These are phyloP conservation scores for Platichthys flesus DNA, from an alignment of 2,113 vertebrate species.

Conservation along the genomic window DNA sequence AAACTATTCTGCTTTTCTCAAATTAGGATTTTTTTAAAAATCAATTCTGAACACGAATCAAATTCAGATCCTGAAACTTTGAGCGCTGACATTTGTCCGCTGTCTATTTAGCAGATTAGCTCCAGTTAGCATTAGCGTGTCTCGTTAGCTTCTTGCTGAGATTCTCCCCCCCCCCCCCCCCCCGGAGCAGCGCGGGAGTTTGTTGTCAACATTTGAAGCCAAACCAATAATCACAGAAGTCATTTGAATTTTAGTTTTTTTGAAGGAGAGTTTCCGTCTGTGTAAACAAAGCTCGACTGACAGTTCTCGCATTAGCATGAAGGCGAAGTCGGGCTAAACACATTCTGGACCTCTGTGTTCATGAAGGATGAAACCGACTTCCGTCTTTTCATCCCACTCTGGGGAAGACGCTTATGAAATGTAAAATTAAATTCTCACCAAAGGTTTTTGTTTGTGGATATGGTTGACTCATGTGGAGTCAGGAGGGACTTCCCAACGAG, in stretches of 20 bases:
- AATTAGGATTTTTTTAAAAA: too few relatives aligned
- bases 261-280: neutral
- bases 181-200: too few relatives aligned
- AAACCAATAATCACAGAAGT: too few relatives aligned
- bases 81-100: too few relatives aligned
- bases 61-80: too few relatives aligned
- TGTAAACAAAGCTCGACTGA: neutral
- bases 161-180: too few relatives aligned
- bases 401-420: neutral
- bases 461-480: neutral
- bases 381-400: neutral
- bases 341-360: too few relatives aligned
- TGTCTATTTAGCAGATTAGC: too few relatives aligned
- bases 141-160: too few relatives aligned
- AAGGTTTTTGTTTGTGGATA: neutral
- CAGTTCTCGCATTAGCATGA: neutral
- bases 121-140: too few relatives aligned
- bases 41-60: too few relatives aligned
- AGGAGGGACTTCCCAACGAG: neutral
- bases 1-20: too few relatives aligned
- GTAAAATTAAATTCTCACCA: neutral
- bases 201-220: neutral
- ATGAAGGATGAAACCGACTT: neutral
- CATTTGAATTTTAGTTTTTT: neutral
- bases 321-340: neutral